Evolutionary conservation across 2,113 vertebrate genomes (phyloP), one percentile per base, ranked within the genome.

Genomic region (Rhinolophus ferrumequinum): DNA sequence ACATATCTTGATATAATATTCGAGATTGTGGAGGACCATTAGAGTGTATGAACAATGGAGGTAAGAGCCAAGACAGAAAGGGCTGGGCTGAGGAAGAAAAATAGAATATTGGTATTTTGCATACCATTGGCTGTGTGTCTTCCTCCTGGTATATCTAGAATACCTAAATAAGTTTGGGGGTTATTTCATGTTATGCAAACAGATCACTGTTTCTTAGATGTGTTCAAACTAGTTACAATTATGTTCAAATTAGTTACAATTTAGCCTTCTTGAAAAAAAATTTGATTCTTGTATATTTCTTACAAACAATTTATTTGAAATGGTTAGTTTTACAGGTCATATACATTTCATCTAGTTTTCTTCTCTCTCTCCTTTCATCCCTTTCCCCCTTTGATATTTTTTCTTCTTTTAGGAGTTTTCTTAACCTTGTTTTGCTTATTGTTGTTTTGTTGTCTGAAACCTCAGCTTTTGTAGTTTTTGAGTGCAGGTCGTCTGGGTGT

Each of bases 261-360:
- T 86, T 66, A 81, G 44, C 56, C 56, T 96, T 83, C 30, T 67
- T 83, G 21, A 47, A 81, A 89, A 89, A 92, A 90, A 44, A 28
- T 44, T 64, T 52, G 6, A 56, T 69, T 95, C 24, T 66, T 41
- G 16, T 38, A 15, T 26, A 26, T 70, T 79, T 81, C 30, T 86
- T 70, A 62, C 13, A 86, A 35, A 28, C 38, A 12, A 67, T 81
- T 89, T 70, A 6, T 82, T 94, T 72, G 83, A 28, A n/a, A 28
- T 82, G 66, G 15, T 93, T 76, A 33, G 4, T 92, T 92, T 73
- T 88, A 4, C 15, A 72, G 24, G 24, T 93, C 70, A 24, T 66
- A 35, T 35, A 73, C 2, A 67, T 67, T 88, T 94, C 26, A 76
- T 89, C n/a, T 82, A 19, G 26, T 88, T 87, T 89, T 80, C 56